Percentiles rank a stretch among this genome's conserved stretches.
phyloP scores from a whole-genome alignment of 1,140 invertebrate genomes.

The Drosophila neocordata region DNA sequence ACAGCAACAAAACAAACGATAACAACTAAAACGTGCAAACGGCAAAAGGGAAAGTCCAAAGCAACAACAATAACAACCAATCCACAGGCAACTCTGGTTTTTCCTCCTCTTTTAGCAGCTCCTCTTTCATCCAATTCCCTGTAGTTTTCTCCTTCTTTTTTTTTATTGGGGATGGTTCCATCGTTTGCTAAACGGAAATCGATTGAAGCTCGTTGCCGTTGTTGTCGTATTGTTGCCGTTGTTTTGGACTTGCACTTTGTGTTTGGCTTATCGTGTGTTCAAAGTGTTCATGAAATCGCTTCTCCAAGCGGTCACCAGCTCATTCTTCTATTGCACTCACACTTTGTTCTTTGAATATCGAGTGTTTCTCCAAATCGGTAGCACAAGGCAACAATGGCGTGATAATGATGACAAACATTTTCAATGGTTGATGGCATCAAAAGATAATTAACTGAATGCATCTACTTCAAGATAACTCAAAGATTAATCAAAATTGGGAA shows the following conservation, averaged over 20 bases:
- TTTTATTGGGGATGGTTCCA: constrained; percentile 32
- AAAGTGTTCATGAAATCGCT: constrained; percentile 15
- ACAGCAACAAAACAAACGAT: constrained; percentile 57
- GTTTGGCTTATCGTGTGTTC: constrained; percentile 38
- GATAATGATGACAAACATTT: constrained; percentile 8
- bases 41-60: constrained; percentile 59
- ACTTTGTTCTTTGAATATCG: neutral
- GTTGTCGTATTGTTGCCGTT: constrained; percentile 30
- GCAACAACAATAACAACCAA: constrained; percentile 41
- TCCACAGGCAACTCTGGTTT: constrained; percentile 36
- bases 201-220: constrained; percentile 50
- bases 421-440: constrained; percentile 6
- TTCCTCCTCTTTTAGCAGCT: neutral
- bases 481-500: neutral
- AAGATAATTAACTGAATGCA: constrained; percentile 7
- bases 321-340: constrained; percentile 1
- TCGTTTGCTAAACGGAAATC: constrained; percentile 77
- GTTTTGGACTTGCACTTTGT: constrained; percentile 39
- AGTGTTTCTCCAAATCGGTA: neutral
- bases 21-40: constrained; percentile 65
- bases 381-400: neutral
- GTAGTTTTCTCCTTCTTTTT: constrained; percentile 23
- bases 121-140: neutral
- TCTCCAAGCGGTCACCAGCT: constrained; percentile 2
- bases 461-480: neutral